Conservation (phyloP, 2,113 vertebrate genomes). For the Labeo catla region DNA sequence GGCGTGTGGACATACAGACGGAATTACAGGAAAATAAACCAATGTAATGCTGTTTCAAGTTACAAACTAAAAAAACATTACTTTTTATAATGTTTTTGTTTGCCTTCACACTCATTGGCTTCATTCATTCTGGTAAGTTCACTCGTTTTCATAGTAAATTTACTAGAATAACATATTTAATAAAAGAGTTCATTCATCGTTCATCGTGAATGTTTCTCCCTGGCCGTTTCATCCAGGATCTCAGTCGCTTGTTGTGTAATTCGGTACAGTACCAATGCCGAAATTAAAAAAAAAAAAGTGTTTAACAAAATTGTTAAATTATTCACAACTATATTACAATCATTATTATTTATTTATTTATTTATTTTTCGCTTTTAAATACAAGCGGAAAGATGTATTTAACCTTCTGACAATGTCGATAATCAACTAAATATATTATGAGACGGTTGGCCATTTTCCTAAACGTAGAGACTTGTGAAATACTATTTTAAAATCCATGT, state of each 20-base stretch:
- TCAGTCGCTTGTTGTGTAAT: background rate
- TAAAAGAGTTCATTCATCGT: background rate
- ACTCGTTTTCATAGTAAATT: background rate
- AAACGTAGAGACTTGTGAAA: background rate
- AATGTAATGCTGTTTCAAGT: background rate
- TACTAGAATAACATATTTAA: background rate
- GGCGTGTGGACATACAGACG: constrained; percentile 38
- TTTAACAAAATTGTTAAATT: background rate
- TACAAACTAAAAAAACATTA: constrained; percentile 16
- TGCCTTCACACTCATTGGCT: constrained; percentile 61
- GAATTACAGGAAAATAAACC: background rate
- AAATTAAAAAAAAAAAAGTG: background rate
- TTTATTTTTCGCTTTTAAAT: background rate
- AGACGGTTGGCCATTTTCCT: background rate
- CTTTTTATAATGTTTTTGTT: constrained; percentile 51
- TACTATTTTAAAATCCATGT: background rate
- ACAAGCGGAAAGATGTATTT: background rate
- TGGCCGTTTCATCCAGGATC: background rate
- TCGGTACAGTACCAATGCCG: background rate
- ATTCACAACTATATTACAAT: too few species aligned
- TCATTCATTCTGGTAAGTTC: constrained; percentile 69
- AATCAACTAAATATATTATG: background rate
- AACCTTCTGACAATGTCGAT: background rate
- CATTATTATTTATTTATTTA: too few species aligned
- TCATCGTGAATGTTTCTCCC: background rate